phyloP scores from a whole-genome alignment of 1,140 invertebrate species.

The Drosophila murphyi region DNA sequence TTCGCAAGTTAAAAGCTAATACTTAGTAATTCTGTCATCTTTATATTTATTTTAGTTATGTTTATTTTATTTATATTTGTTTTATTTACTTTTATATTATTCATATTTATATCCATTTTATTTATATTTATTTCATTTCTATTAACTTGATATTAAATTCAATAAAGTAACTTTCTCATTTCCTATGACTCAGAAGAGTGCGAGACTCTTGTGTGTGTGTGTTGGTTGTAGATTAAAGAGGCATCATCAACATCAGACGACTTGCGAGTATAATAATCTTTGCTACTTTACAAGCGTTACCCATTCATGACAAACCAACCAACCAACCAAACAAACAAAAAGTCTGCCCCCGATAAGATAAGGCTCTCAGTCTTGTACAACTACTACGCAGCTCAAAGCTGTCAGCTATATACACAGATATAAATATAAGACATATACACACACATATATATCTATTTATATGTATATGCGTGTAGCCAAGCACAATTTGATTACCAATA shows the following conservation, averaged over 20 bases:
- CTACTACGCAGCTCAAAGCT: neutral
- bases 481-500: slow-evolving; percentile 19
- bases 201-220: neutral
- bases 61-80: neutral
- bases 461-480: slow-evolving; percentile 1
- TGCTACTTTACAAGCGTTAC: slow-evolving; percentile 41
- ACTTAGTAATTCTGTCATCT: too few relatives aligned
- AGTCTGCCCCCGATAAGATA: slow-evolving; percentile 33
- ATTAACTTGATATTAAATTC: neutral
- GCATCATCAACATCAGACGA: slow-evolving; percentile 28
- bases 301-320: slow-evolving; percentile 38
- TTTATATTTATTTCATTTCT: neutral
- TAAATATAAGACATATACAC: neutral
- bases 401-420: neutral
- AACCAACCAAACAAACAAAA: slow-evolving; percentile 9
- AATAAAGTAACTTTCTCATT: neutral
- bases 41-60: too few relatives aligned
- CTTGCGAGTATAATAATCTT: slow-evolving; percentile 34
- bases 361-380: slow-evolving; percentile 2
- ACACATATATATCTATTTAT: neutral
- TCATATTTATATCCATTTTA: neutral
- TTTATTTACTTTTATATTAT: neutral
- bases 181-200: slow-evolving; percentile 21
- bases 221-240: slow-evolving; percentile 36
- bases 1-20: too few relatives aligned